These are phyloP conservation scores for Wiebesia pumilae DNA, from an alignment of 1,140 invertebrate species.

Conservation along the genomic window DNA sequence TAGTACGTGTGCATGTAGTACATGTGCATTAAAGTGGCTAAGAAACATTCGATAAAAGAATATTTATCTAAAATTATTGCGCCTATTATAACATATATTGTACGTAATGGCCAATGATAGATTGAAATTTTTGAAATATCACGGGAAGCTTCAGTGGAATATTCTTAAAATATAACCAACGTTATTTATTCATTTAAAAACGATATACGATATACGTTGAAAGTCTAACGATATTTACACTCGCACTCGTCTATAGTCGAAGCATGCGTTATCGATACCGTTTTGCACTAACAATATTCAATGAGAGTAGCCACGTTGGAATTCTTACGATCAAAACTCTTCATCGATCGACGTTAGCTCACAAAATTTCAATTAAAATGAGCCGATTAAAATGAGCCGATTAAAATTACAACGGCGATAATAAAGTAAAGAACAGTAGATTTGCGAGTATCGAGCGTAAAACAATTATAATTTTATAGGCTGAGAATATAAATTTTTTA, in stretches of 20 bases:
- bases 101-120: too few relatives aligned
- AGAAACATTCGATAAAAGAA: too few relatives aligned
- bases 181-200: background rate
- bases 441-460: background rate
- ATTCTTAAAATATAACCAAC: background rate
- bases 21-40: too few relatives aligned
- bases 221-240: background rate
- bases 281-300: constrained; percentile 16
- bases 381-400: background rate
- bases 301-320: background rate
- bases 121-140: too few relatives aligned
- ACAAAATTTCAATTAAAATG: background rate
- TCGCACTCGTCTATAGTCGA: background rate
- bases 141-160: too few relatives aligned
- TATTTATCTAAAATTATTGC: too few relatives aligned
- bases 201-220: background rate
- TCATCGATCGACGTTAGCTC: background rate
- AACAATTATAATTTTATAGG: background rate
- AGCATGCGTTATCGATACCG: background rate
- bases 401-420: background rate
- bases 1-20: too few relatives aligned
- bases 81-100: too few relatives aligned
- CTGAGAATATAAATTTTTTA: background rate
- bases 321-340: background rate
- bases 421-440: background rate